A percentile compares a stretch with the other conserved stretches of the same genome.
Evolutionary conservation across 2,113 vertebrate genomes (phyloP).

Genomic region (Ailurus styani): DNA sequence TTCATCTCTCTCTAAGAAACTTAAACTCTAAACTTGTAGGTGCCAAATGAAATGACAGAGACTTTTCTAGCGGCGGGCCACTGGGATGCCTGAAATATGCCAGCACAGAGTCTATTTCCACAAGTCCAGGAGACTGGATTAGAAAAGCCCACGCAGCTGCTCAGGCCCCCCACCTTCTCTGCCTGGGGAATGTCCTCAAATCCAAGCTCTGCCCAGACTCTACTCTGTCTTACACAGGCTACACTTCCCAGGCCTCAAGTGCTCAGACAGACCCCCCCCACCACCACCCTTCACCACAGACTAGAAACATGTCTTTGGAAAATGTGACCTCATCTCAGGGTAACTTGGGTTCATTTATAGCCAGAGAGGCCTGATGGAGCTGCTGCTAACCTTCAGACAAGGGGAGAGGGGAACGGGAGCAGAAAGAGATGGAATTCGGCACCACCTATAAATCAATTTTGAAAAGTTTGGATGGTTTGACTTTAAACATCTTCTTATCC

Average conservation of each 20-base stretch:
- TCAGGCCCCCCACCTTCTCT: background rate
- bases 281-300: background rate
- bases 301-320: conserved; percentile 65
- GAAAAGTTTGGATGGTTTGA: background rate
- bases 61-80: background rate
- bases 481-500: background rate
- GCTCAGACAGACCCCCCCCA: conserved; percentile 5
- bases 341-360: conserved; percentile 57
- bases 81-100: background rate
- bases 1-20: background rate
- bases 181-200: conserved; percentile 26
- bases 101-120: background rate
- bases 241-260: conserved; percentile 18
- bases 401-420: background rate
- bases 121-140: background rate
- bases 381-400: conserved; percentile 7
- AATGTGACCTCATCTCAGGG: conserved; percentile 70
- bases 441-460: conserved; percentile 26
- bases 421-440: background rate
- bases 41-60: background rate
- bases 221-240: background rate
- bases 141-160: background rate
- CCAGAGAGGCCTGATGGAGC: background rate
- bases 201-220: background rate
- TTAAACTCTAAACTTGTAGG: background rate